phyloP scores from a whole-genome alignment of 2,113 vertebrate species.

The Vombatus ursinus region DNA sequence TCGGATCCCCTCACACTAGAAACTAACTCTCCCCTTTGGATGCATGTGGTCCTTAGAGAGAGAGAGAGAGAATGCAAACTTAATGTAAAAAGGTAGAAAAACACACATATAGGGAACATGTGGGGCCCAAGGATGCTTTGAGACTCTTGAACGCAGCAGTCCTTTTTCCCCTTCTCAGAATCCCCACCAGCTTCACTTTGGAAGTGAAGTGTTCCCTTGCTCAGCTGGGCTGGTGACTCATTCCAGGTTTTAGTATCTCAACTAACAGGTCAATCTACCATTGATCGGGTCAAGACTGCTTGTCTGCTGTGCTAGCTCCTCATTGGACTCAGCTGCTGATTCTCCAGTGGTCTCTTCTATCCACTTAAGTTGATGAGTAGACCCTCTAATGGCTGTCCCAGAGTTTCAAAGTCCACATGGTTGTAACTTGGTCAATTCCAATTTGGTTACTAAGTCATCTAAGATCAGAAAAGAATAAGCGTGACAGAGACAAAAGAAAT shows the following conservation, averaged over 20 bases:
- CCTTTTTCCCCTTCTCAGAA: not conserved
- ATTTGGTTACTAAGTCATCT: not conserved
- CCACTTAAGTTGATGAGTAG: not conserved
- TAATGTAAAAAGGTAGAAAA: no score
- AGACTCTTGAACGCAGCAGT: no score
- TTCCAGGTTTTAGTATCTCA: not conserved
- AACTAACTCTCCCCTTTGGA: no score
- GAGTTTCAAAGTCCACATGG: not conserved
- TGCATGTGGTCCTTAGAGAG: no score
- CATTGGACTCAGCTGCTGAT: not conserved
- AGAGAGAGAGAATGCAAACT: no score
- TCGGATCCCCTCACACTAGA: no score
- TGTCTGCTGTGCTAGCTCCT: not conserved
- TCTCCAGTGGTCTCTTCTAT: not conserved
- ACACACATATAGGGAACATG: no score
- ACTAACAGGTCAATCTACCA: not conserved
- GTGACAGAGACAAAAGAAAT: not conserved
- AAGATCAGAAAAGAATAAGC: not conserved
- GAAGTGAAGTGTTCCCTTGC: not conserved
- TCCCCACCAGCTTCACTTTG: not conserved
- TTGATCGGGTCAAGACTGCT: not conserved
- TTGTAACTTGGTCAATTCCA: not conserved
- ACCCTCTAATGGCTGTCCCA: not conserved
- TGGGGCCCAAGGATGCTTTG: no score
- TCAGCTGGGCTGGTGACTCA: not conserved